phyloP scores from a whole-genome alignment of 1,140 invertebrate species.

The Drosophila mauritiana region DNA sequence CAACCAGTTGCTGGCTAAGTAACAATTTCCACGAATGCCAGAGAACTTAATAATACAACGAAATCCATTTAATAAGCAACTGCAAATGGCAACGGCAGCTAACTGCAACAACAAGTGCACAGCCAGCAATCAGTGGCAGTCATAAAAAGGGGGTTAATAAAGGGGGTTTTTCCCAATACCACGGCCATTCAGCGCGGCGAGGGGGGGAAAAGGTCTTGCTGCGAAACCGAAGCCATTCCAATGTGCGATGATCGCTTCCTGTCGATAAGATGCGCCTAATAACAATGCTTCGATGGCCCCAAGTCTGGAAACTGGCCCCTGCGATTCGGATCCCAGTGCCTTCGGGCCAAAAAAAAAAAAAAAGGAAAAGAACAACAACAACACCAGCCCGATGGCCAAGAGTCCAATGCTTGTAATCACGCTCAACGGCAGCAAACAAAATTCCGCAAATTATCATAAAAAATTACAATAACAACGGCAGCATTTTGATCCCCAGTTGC shows the following conservation, averaged over 20 bases:
- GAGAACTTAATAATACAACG: slow-evolving; percentile 74
- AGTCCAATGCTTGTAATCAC: slow-evolving; percentile 64
- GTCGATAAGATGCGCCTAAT: slow-evolving; percentile 79
- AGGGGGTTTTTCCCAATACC: neutral
- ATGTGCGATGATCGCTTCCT: slow-evolving; percentile 82
- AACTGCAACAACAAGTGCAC: slow-evolving; percentile 46
- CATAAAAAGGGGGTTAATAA: slow-evolving; percentile 14
- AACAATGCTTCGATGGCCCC: slow-evolving; percentile 56
- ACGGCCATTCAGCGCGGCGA: too few species aligned
- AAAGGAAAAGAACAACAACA: neutral
- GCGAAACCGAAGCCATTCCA: slow-evolving; percentile 38
- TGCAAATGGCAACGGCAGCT: slow-evolving; percentile 68
- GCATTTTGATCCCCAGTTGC: neutral
- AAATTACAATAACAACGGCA: slow-evolving; percentile 70
- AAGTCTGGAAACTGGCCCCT: slow-evolving; percentile 20
- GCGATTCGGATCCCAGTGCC: slow-evolving; percentile 6
- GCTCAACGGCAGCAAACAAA: slow-evolving; percentile 70
- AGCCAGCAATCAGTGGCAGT: slow-evolving; percentile 30
- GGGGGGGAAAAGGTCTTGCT: neutral
- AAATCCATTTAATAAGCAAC: slow-evolving; percentile 80
- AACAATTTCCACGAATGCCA: slow-evolving; percentile 79
- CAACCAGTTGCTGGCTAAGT: slow-evolving; percentile 56
- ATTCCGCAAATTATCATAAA: slow-evolving; percentile 72
- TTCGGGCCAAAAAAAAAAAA: slow-evolving; percentile 1
- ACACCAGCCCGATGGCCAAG: slow-evolving; percentile 16